Base-by-base conservation (phyloP, 1,140 invertebrate species). In the Drosophila pectinifera region DNA sequence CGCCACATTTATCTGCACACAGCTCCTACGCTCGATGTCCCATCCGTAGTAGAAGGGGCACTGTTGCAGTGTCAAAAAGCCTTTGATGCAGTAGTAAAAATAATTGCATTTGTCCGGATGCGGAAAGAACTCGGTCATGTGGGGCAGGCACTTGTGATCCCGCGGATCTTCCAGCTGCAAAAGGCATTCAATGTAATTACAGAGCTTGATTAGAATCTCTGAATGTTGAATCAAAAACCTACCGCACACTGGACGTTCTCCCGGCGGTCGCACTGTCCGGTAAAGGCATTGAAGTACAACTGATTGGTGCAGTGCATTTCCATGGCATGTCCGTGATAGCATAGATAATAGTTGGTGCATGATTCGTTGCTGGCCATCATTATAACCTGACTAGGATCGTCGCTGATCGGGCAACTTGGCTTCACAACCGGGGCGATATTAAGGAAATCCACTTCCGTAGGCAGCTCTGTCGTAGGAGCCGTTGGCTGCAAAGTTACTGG, bases 41-140 rank as follows among this genome's bases (percentile, higher is more conserved):
- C 91, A 92, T 20, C 89, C 89, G 31, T 92, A 92, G 34, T 85
- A 80, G 59, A 92, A 92, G 46, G 91, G 91, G 39, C 91, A 92
- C 53, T 92, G 91, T 39, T 92, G 91, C 14, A 92, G 41, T 1
- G 91, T 92, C 14, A 91, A 63, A 39, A 78, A 91, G 0, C 91
- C 91, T 49, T 89, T 92, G 43, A 92, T 89, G 76, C 91, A 92
- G 34, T 92, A 91, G 41, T 91, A 90, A 65, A 91, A 92, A 31
- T 91, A 92, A 31, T 91, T 92, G 67, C 91, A 92, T 5, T 92
- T 92, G 6, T 75, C 68, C 43, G 83, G 74, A 76, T 92, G 91
- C 4, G 91, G 89, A 62, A 91, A 92, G 72, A 91, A 92, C 51
- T 90, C 83, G 13, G 78, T 90, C 69, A 90, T 78, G 54, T 90